Base-by-base conservation (phyloP, 2,888 invertebrate species). In the Ctena decussata region DNA sequence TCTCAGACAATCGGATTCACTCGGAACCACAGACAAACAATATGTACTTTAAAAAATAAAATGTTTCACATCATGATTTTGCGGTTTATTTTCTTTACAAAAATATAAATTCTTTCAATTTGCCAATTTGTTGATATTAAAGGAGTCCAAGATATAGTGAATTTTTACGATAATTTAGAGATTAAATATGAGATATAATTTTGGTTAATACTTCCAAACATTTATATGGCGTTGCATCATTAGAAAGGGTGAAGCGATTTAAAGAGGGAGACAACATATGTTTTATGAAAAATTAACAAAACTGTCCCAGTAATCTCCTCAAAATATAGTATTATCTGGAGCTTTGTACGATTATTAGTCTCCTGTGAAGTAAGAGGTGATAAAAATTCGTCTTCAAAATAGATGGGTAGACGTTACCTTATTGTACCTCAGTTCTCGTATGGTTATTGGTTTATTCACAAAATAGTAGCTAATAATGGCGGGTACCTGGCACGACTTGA, bases 341-440 rank as follows among this genome's bases (percentile, higher is more conserved):
- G n/a, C n/a, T n/a, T n/a, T n/a, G n/a, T n/a, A n/a, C n/a, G n/a
- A n/a, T n/a, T n/a, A n/a, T 53, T 18, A 65, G 35, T 35, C 35
- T 32, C 15, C 27, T 1, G 65, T 46, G 21, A 21, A 12, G 35
- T 35, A 65, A 18, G 30, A 35, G 65, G 32, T 65, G 65, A n/a
- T 65, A 65, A 65, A 57, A 35, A 32, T 18, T 65, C 65, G 65
- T 24, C 65, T 65, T 65, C 35, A 65, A 21, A 65, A 65, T 65
- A 65, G 2, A 65, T 30, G 65, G 35, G 65, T 65, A 35, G 65
- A 32, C 18, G 11, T 65, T 65, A 65, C 65, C 35, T 11, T 65
- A 65, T 65, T 65, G 65, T 65, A 65, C 65, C 11, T 35, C 12
- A 30, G 24, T 65, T 2, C 65, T 65, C 35, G 65, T 65, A 35